A percentile compares a stretch with the other conserved stretches of the same genome.
These are phyloP conservation scores for Temnothorax ravouxi DNA, from an alignment of 2,888 invertebrate species.

Conservation along the genomic window DNA sequence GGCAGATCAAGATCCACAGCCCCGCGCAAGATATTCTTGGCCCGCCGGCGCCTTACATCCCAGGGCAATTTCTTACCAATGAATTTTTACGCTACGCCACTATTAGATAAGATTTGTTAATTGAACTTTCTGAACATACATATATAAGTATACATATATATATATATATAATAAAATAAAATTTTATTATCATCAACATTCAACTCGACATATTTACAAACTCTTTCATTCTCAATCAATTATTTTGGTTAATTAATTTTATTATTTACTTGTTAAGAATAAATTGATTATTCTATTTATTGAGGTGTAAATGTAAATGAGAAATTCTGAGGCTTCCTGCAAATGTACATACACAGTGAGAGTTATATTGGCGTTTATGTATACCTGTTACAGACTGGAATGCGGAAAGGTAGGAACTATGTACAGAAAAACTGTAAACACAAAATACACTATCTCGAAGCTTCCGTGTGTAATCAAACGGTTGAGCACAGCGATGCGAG, in stretches of 20 bases:
- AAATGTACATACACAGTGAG: neutral
- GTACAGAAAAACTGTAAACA: conserved; percentile 70
- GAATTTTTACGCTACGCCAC: conserved; percentile 94
- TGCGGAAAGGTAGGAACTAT: neutral
- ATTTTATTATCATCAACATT: conserved; percentile 12
- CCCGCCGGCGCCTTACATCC: conserved; percentile 90
- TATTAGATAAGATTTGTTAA: conserved; percentile 89
- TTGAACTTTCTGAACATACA: conserved; percentile 15
- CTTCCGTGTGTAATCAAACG: no score
- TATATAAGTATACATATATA: neutral
- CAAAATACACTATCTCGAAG: neutral
- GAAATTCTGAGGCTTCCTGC: neutral
- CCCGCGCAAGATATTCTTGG: conserved; percentile 90
- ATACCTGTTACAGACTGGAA: conserved; percentile 16
- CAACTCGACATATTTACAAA: neutral
- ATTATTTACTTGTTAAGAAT: neutral
- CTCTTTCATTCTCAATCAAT: neutral
- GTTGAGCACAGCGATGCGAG: no score
- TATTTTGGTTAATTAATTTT: conserved; percentile 7
- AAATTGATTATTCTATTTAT: neutral
- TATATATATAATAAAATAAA: conserved; percentile 5
- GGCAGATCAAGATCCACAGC: conserved; percentile 98
- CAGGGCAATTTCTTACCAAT: conserved; percentile 93
- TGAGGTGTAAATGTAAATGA: neutral
- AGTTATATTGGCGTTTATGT: neutral